Base-by-base conservation (phyloP, 1,140 invertebrate species). In the Drosophila insularis region DNA sequence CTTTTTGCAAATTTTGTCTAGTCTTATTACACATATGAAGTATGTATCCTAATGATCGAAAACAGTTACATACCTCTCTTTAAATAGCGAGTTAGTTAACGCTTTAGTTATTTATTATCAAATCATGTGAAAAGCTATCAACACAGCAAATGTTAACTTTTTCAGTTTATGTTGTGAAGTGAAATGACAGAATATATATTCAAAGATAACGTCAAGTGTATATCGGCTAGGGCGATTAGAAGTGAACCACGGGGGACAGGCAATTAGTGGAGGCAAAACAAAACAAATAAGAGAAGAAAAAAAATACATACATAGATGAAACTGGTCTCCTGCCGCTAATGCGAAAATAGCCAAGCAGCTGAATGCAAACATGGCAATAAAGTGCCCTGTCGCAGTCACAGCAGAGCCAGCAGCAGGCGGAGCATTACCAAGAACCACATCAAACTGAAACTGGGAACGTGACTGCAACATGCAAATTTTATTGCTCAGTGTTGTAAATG, bases 401-500 rank as follows among this genome's bases (percentile, higher is more conserved):
- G n/a, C 19, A 46, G 43, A 6, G 56, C 43, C 68, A 50, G 31
- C 35, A 61, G 37, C 17, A 59, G 27, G 27, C 27, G 27, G 27
- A 27, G 1, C 8, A 63, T 50, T 32, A 53, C 10, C 62, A 63
- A 63, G 31, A 37, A 63, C 40, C 66, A 27, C 37, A 56, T 35
- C 54, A 54, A 72, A 58, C 60, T 50, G 32, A 32, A 58, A 21
- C 70, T 50, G 50, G 53, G 40, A 35, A 59, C 65, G 72, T 76
- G 65, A 76, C 66, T 76, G 65, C 60, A 75, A 40, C 39, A 76
- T 76, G 74, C 66, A 63, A 76, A 76, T 76, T 76, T 68, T 56
- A 56, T 53, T 58, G 58, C 37, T 21, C 55, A 74, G 23, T 62
- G 56, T 35, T 54, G 39, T 19, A 40, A 39, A 54, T 73, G 62